phyloP scores from a whole-genome alignment of 2,797 vertebrate genomes.

The Hyperoplus immaculatus region DNA sequence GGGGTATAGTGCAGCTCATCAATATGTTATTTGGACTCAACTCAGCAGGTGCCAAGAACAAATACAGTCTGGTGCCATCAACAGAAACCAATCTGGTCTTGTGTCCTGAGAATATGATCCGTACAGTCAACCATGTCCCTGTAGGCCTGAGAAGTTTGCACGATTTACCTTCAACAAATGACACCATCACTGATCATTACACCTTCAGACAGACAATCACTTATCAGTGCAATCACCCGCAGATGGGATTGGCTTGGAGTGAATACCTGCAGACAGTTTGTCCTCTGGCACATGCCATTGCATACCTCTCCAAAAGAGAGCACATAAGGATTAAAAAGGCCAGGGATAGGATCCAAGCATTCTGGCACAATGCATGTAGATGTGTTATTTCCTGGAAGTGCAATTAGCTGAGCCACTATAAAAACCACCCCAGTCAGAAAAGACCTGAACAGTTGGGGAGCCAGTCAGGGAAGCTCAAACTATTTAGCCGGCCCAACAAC shows the following conservation, averaged over 20 bases:
- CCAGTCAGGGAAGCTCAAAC: background rate
- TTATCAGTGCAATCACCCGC: background rate
- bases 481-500: background rate
- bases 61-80: slow-evolving; percentile 17
- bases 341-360: background rate
- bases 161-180: background rate
- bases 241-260: background rate
- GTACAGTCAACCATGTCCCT: background rate
- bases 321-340: background rate
- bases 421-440: slow-evolving; percentile 7
- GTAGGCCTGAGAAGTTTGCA: background rate
- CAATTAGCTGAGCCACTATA: slow-evolving; percentile 18
- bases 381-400: slow-evolving; percentile 3
- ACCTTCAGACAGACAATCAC: background rate
- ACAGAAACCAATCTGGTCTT: slow-evolving; percentile 35
- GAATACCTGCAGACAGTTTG: background rate
- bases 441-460: background rate
- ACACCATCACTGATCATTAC: slow-evolving; percentile 23
- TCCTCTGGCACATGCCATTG: background rate
- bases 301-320: background rate
- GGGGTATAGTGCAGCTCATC: slow-evolving; percentile 9
- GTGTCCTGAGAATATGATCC: background rate
- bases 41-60: slow-evolving; percentile 1
- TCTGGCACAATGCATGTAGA: slow-evolving; percentile 4
- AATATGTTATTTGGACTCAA: background rate